Base-by-base conservation (phyloP, 2,888 invertebrate genomes). In the Pimpla rufipes region DNA sequence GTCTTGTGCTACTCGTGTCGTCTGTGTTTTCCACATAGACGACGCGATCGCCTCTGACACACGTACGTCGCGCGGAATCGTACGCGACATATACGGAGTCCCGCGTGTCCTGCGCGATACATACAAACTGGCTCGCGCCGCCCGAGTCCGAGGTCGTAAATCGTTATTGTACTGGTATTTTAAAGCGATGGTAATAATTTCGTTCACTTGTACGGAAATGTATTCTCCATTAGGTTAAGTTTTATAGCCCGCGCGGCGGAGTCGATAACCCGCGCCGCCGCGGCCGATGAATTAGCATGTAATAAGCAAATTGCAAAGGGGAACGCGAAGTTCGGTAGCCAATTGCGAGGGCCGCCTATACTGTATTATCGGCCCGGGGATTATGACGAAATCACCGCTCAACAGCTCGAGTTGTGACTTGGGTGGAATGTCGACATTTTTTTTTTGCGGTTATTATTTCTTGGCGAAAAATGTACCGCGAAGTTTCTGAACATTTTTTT, bases 231-330 rank as follows among this genome's bases (percentile, higher is more conserved):
- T 79, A 75, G 75, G 64, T 45, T 29, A 57, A 70, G 57, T 79
- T 79, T 74, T 83, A 79, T 57, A 66, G 64, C 52, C 70, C 29
- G 29, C 29, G 29, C 29, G 29, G 29, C 29, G 35, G 2, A 13
- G 70, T 75, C 78, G 64, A 79, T 83, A 83, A 75, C 55, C 29
- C 66, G 40, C 18, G 29, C 4, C 6, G 29, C 29, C n/a, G 5
- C 29, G 29, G 5, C 29, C 70, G 68, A 75, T 59, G 79, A 75
- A 83, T 83, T 79, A 83, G 82, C 82, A 79, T 79, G 79, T 79
- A 83, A 83, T 83, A 57, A 79, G 75, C 75, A 83, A 83, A 83
- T 83, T 83, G 82, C 79, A 52, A 40, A 23, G 55, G 23, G 35
- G 57, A 40, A 50, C 66, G 52, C 55, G n/a, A 5, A 2, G 16